Percentiles rank a stretch among this genome's conserved stretches.
phyloP scores from a whole-genome alignment of 2,888 invertebrate species.

The Mamestra brassicae region DNA sequence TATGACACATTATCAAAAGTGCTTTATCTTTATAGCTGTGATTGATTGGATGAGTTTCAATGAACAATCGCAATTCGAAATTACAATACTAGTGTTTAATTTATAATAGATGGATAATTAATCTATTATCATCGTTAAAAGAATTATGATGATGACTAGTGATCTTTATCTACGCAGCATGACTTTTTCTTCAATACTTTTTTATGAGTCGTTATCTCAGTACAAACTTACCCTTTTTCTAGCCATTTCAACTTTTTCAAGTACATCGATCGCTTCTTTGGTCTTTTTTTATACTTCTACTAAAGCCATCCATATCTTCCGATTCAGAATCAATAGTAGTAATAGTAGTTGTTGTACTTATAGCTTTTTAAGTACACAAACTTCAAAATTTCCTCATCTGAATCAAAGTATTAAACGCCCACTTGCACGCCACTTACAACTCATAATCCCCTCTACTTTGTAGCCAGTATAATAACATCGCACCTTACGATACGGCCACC shows the following conservation, averaged over 20 bases:
- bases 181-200: neutral
- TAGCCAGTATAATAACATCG: conserved; percentile 24
- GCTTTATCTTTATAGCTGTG: no score
- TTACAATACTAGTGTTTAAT: no score
- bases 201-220: neutral
- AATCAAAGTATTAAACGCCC: conserved; percentile 19
- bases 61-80: no score
- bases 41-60: no score
- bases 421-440: conserved; percentile 13
- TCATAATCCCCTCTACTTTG: conserved; percentile 16
- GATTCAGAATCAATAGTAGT: neutral
- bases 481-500: conserved; percentile 31
- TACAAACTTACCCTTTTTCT: neutral
- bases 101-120: no score
- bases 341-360: neutral
- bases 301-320: no score
- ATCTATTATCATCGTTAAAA: no score
- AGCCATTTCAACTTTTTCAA: neutral
- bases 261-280: no score
- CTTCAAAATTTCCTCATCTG: neutral
- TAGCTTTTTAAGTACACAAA: neutral
- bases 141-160: no score
- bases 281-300: no score
- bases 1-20: no score
- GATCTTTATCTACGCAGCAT: no score